Percentiles rank a stretch among this genome's conserved stretches.
phyloP scores from a whole-genome alignment of 2,797 vertebrate genomes.

The Gobio occitaniae region DNA sequence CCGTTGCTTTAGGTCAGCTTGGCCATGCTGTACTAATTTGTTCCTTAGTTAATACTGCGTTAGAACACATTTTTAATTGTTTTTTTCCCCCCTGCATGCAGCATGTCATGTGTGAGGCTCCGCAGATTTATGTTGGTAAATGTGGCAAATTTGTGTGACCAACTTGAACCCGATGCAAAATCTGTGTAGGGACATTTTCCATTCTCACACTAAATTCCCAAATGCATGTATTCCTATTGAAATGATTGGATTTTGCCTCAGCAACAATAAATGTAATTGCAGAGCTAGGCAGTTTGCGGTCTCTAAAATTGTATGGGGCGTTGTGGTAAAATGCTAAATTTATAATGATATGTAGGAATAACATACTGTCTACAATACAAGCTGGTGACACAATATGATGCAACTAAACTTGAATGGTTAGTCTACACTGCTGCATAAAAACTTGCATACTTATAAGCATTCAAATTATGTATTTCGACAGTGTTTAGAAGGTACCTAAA shows the following conservation, averaged over 20 bases:
- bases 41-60: not conserved
- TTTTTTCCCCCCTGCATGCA: too few species aligned
- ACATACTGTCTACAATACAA: not conserved
- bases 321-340: not conserved
- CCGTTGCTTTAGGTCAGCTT: not conserved
- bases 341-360: not conserved
- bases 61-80: not conserved
- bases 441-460: not conserved
- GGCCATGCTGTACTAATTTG: not conserved
- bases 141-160: not conserved
- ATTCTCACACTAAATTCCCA: too few species aligned
- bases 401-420: not conserved
- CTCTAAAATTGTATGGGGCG: not conserved
- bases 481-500: not conserved
- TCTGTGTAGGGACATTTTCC: too few species aligned
- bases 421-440: too few species aligned
- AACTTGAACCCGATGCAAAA: not conserved
- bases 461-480: not conserved
- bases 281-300: too few species aligned
- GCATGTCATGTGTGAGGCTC: not conserved
- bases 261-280: too few species aligned
- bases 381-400: not conserved
- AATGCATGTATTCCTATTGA: too few species aligned
- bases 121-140: not conserved
- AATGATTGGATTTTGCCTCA: too few species aligned